Evolutionary conservation across 1,140 invertebrate genomes (phyloP), one percentile per base, ranked within the genome.

Genomic region (Odontomachus brunneus): DNA sequence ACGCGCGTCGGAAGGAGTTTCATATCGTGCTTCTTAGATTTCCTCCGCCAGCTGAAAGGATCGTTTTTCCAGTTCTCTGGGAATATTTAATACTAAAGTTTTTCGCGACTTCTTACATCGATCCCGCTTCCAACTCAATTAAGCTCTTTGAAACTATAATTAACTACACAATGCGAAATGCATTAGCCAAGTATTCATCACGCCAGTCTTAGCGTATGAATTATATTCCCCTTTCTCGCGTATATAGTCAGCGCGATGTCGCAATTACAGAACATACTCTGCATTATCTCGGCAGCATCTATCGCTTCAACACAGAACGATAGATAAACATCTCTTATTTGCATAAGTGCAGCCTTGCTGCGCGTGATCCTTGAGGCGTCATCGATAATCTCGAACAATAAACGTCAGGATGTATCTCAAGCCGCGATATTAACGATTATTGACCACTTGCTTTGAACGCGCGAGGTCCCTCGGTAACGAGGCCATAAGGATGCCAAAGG

Each of bases 401-500:
- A 62, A n/a, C 24, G 38, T 81, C 59, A 69, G 14, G 49, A 9
- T 53, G 49, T 82, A 62, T 82, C 60, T 9, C 24, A 22, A 2
- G 24, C 24, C 24, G n/a, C n/a, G 59, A 62, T 62, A 48, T 55
- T 84, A 88, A 87, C 71, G 59, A 72, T 60, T 84, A 87, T 87
- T 81, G 74, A 84, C 33, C 85, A 60, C 63, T 67, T 33, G 85
- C 38, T 44, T 51, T 69, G 19, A 72, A 51, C 67, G 33, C 67
- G 33, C 63, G 53, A 72, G 44, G 72, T 72, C 63, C 53, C 72
- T 76, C 75, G 85, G 82, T 84, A 88, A 88, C 76, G 57, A 82
- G 69, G 62, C 82, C 72, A 76, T 76, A 84, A 84, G 71, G 85
- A 84, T 88, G 78, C 65, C 59, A 87, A 87, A 84, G 85, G 82